These are phyloP conservation scores for Ceratitis capitata DNA, from an alignment of 1,140 invertebrate genomes.

Conservation along the genomic window DNA sequence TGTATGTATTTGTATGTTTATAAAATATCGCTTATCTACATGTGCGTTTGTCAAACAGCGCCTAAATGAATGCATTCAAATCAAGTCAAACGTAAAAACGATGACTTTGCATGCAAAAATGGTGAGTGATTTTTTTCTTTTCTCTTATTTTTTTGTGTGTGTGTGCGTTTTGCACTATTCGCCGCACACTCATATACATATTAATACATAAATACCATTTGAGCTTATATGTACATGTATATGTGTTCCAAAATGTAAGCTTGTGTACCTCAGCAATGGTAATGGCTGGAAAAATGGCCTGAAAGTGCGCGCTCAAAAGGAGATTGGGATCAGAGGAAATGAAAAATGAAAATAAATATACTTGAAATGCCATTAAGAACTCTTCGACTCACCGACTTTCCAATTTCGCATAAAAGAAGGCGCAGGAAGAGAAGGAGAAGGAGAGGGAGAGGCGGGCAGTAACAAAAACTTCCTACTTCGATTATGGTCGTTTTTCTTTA, in stretches of 20 bases:
- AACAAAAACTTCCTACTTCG: constrained; percentile 18
- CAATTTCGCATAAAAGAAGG: no score
- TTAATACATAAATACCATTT: no score
- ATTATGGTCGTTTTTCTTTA: no score
- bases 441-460: background rate
- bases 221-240: no score
- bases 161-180: no score
- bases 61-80: constrained; percentile 53
- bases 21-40: constrained; percentile 5
- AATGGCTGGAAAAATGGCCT: constrained; percentile 33
- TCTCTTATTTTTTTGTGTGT: background rate
- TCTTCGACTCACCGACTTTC: constrained; percentile 22
- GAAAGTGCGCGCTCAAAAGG: background rate
- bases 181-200: no score
- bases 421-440: no score
- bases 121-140: constrained; percentile 14
- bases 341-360: constrained; percentile 46
- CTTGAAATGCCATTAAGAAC: constrained; percentile 37
- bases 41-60: constrained; percentile 33
- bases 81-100: constrained; percentile 58
- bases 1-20: background rate
- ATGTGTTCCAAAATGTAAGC: no score
- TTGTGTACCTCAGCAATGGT: background rate
- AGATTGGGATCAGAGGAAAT: background rate
- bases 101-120: constrained; percentile 50